These are phyloP conservation scores for Palythoa grandiflora DNA, from an alignment of 92 coral and sea anemone species.

Conservation along the genomic window DNA sequence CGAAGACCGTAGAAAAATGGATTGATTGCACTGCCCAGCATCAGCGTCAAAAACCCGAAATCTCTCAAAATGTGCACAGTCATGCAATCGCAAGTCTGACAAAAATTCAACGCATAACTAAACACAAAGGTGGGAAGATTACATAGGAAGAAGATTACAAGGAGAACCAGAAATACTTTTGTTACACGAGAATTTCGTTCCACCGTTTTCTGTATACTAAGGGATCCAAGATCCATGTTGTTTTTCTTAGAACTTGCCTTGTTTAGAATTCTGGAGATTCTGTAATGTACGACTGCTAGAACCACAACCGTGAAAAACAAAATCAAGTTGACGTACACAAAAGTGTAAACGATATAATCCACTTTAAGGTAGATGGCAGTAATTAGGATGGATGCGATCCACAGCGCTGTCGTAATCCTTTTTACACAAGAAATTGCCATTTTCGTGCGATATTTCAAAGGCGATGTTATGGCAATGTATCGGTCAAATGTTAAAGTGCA, in stretches of 20 bases:
- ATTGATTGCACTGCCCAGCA: conserved; percentile 80
- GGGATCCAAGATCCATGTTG: conserved; percentile 19
- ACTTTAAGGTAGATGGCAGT: conserved; percentile 76
- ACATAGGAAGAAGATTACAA: conserved; percentile 64
- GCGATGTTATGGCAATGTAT: conserved; percentile 69
- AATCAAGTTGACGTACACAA: conserved; percentile 75
- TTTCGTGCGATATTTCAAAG: conserved; percentile 69
- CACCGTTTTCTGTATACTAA: not conserved
- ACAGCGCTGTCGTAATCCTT: conserved; percentile 63
- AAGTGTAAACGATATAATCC: conserved; percentile 74
- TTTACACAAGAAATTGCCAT: conserved; percentile 60
- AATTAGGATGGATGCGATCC: conserved; percentile 70
- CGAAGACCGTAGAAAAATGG: conserved; percentile 78
- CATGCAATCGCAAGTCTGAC: conserved; percentile 63
- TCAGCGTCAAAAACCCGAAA: conserved; percentile 64
- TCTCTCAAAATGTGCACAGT: conserved; percentile 76
- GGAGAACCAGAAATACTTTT: conserved; percentile 64
- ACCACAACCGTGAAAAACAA: conserved; percentile 68
- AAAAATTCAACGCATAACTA: conserved; percentile 76
- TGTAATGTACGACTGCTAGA: conserved; percentile 63
- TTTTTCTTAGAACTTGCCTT: not conserved
- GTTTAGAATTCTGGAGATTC: conserved; percentile 54
- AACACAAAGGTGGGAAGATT: conserved; percentile 72
- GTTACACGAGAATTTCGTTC: conserved; percentile 73
- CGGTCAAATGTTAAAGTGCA: conserved; percentile 82